Base-by-base conservation (phyloP, 1,140 invertebrate genomes). In the Ericerus pela region DNA sequence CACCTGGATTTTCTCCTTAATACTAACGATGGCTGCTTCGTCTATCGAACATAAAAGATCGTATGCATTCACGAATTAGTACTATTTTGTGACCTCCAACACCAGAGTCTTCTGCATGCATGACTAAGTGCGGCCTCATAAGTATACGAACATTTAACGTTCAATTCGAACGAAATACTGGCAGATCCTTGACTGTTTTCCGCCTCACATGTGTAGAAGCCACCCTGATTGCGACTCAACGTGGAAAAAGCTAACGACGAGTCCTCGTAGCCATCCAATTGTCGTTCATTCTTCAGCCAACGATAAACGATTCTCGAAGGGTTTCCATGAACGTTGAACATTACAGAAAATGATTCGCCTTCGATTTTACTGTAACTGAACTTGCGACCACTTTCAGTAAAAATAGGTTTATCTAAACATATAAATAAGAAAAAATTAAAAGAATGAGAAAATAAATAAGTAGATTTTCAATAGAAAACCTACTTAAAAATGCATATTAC, bases 171-270 rank as follows among this genome's bases (percentile, higher is more conserved):
- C 22, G 53, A 47, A 60, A 84, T 84, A 47, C 76, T 76, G 0
- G 82, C 80, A n/a, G 79, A 77, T 18, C 94, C 95, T 69, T 94
- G 85, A 12, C 79, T 79, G 71, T 97, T 98, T 43, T 79, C 74
- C 8, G 91, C 92, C 61, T 89, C 82, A 61, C 89, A 82, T 12
- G 80, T 80, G 68, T 96, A 97, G 27, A 82, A 76, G 0, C 92
- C 95, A 3, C 84, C 80, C 67, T 96, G 90, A 51, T 80, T 78
- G 8, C 85, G 75, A 51, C 79, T 78, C 26, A 93, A 72, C 30
- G 76, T 77, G 0, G 83, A 86, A 59, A 96, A 85, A 68, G 90
- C 91, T 37, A 97, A 70, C 31, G 85, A 75, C 1, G 84, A 77
- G 27, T 84, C 86, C 68, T 24, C 66, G 66, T 38, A 66, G 66